These are phyloP conservation scores for Kudoa iwatai DNA, from an alignment of 30 jellyfish, hydroid and myxozoan genomes.

Conservation along the genomic window DNA sequence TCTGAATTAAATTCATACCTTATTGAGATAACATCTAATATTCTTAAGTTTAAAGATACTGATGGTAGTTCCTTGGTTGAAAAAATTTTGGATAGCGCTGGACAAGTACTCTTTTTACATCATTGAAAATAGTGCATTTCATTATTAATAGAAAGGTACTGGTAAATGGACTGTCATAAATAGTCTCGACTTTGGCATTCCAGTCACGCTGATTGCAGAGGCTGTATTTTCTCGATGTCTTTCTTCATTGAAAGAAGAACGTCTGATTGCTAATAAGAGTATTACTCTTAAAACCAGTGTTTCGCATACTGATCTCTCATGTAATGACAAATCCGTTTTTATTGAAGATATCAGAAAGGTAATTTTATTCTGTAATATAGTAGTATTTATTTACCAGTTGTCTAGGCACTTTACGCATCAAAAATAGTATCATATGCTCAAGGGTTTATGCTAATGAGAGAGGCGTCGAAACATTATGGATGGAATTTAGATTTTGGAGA, in stretches of 20 bases:
- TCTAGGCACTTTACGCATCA: conserved; percentile 80
- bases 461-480: conserved; percentile 52
- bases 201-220: conserved; percentile 73
- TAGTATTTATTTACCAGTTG: not conserved
- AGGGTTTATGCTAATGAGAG: conserved; percentile 76
- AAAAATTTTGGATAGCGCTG: conserved; percentile 58
- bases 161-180: conserved; percentile 93
- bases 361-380: not conserved
- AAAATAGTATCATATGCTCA: conserved; percentile 82
- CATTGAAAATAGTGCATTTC: not conserved
- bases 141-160: conserved; percentile 53
- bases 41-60: conserved; percentile 30
- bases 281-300: conserved; percentile 13
- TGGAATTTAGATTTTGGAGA: conserved; percentile 71
- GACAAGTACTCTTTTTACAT: conserved; percentile 24
- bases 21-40: conserved; percentile 33
- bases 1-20: conserved; percentile 61
- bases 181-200: conserved; percentile 61
- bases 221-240: conserved; percentile 81
- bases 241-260: conserved; percentile 42
- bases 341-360: conserved; percentile 73
- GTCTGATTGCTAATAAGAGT: conserved; percentile 37
- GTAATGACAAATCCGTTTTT: conserved; percentile 25
- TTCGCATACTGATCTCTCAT: conserved; percentile 13
- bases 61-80: conserved; percentile 23